These are phyloP conservation scores for Drosophila dunni DNA, from an alignment of 1,140 invertebrate genomes.

Conservation along the genomic window DNA sequence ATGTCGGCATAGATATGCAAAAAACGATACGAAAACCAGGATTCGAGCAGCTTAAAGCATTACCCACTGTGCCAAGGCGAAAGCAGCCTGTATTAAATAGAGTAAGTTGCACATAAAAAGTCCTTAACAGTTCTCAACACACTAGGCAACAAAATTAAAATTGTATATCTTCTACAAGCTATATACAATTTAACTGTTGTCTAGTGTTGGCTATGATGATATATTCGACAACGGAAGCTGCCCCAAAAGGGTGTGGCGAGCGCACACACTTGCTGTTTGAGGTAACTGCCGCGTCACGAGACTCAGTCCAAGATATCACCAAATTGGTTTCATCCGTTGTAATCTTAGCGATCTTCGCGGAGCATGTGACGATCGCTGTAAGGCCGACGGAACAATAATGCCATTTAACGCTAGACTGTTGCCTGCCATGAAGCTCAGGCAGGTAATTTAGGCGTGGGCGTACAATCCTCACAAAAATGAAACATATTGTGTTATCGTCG, in stretches of 20 bases:
- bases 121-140: not conserved
- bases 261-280: slow-evolving; percentile 44
- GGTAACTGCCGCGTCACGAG: slow-evolving; percentile 35
- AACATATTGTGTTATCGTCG: slow-evolving; percentile 48
- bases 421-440: slow-evolving; percentile 33
- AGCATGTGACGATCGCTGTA: slow-evolving; percentile 69
- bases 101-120: slow-evolving; percentile 84
- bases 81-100: slow-evolving; percentile 87
- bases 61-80: slow-evolving; percentile 87
- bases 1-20: slow-evolving; percentile 87
- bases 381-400: slow-evolving; percentile 78
- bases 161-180: too few relatives aligned
- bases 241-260: slow-evolving; percentile 14
- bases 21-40: slow-evolving; percentile 88
- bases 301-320: slow-evolving; percentile 48
- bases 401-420: slow-evolving; percentile 58
- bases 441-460: slow-evolving; percentile 57
- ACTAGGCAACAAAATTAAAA: too few relatives aligned
- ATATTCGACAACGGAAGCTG: slow-evolving; percentile 81
- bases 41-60: slow-evolving; percentile 87
- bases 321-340: slow-evolving; percentile 74
- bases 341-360: slow-evolving; percentile 76
- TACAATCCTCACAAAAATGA: slow-evolving; percentile 46
- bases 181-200: too few relatives aligned
- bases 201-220: slow-evolving; percentile 52